These are phyloP conservation scores for Ploceus nigricollis DNA, from an alignment of 2,113 vertebrate genomes.

Conservation along the genomic window DNA sequence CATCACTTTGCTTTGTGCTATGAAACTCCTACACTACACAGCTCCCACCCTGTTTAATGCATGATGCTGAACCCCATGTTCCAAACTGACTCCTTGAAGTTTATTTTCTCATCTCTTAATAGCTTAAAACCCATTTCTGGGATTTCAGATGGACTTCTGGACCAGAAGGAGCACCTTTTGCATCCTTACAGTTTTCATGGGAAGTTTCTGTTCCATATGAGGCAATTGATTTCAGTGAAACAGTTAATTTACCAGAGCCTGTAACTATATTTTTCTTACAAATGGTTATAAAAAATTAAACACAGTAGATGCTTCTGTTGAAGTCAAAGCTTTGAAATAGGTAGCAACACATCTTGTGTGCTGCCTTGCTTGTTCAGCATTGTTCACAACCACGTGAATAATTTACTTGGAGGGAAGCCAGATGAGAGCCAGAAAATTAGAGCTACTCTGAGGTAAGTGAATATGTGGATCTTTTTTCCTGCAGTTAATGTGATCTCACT, in stretches of 20 bases:
- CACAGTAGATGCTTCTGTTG: neutral
- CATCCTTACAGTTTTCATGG: neutral
- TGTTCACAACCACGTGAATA: neutral
- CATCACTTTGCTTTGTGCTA: neutral
- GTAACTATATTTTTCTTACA: neutral
- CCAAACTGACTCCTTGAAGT: neutral
- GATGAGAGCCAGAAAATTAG: neutral
- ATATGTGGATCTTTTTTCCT: neutral
- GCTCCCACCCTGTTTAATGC: neutral
- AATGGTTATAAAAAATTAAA: neutral
- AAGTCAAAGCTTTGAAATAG: neutral
- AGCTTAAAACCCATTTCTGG: neutral
- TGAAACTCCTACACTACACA: neutral
- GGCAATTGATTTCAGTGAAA: neutral
- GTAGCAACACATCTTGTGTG: neutral
- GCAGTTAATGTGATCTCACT: constrained; percentile 23
- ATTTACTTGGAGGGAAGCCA: neutral
- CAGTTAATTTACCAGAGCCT: neutral
- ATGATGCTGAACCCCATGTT: neutral
- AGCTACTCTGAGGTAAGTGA: neutral
- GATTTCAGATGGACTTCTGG: neutral
- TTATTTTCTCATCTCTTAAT: neutral
- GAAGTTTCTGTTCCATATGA: neutral
- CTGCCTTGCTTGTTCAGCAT: neutral
- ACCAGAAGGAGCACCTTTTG: neutral